Conservation (phyloP, 2,797 vertebrate genomes). For the Corythornis leucogaster region DNA sequence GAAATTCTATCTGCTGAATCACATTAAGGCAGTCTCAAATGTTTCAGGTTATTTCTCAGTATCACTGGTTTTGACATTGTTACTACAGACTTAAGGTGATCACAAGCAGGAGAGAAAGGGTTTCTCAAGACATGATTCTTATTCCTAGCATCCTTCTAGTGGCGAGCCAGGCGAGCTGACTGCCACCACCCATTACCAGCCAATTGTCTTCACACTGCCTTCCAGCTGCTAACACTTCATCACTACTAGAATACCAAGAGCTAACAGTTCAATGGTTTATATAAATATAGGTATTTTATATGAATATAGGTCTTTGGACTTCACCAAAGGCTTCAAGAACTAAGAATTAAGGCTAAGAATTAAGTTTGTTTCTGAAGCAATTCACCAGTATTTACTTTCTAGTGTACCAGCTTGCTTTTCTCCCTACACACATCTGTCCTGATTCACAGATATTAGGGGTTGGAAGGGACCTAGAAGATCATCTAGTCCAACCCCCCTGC, state of each 20-base stretch:
- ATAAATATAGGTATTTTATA: background rate
- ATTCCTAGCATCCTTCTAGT: background rate
- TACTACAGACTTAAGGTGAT: background rate
- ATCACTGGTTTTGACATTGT: background rate
- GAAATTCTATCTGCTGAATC: background rate
- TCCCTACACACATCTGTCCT: slow-evolving; percentile 34
- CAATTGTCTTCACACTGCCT: background rate
- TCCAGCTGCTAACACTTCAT: background rate
- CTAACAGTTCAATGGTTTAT: background rate
- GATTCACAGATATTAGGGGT: background rate
- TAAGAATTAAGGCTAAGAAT: background rate
- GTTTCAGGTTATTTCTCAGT: background rate
- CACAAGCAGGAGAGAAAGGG: background rate
- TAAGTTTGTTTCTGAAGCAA: background rate
- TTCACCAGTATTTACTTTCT: slow-evolving; percentile 75
- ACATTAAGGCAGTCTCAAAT: background rate
- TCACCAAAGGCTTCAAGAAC: background rate
- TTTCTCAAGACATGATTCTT: background rate
- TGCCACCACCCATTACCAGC: background rate
- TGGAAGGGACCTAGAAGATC: too few relatives aligned
- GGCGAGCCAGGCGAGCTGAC: background rate
- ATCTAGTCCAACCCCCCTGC: too few relatives aligned
- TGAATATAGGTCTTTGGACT: background rate
- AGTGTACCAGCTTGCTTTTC: background rate
- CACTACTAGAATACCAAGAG: background rate